These are phyloP conservation scores for Cichladusa arquata DNA, from an alignment of 2,113 vertebrate species.

Conservation along the genomic window DNA sequence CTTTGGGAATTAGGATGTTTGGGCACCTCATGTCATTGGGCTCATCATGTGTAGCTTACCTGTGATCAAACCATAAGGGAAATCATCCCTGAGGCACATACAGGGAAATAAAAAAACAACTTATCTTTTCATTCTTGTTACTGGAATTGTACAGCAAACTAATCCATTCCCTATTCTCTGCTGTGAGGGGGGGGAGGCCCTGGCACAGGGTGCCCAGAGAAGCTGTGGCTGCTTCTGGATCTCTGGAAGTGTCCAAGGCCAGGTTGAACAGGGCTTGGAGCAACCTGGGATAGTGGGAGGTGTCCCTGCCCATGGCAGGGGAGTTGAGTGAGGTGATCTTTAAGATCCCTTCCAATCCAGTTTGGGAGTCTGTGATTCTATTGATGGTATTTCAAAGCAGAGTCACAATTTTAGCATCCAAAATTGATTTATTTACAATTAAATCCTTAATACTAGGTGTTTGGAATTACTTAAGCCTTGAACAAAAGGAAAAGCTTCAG, in stretches of 20 bases:
- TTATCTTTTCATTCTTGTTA: neutral
- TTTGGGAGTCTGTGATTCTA: neutral
- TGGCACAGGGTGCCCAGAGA: neutral
- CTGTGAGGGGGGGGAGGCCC: neutral
- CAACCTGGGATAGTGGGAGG: fast-evolving
- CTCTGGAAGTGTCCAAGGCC: neutral
- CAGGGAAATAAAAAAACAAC: neutral
- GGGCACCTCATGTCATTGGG: neutral
- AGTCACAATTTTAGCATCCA: neutral
- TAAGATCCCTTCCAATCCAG: neutral
- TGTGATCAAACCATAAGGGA: neutral
- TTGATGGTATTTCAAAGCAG: neutral
- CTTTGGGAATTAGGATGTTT: neutral
- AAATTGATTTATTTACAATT: neutral
- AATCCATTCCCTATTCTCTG: neutral
- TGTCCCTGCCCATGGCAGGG: neutral
- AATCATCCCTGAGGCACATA: neutral
- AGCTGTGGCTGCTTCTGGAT: neutral
- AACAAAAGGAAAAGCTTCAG: neutral
- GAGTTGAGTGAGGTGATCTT: neutral
- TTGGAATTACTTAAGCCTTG: neutral
- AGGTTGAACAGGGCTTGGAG: fast-evolving
- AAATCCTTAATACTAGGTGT: neutral
- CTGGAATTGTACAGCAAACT: neutral
- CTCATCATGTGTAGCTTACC: neutral